Evolutionary conservation across 2,888 invertebrate genomes (phyloP).

Genomic region (Carterocephalus palaemon): DNA sequence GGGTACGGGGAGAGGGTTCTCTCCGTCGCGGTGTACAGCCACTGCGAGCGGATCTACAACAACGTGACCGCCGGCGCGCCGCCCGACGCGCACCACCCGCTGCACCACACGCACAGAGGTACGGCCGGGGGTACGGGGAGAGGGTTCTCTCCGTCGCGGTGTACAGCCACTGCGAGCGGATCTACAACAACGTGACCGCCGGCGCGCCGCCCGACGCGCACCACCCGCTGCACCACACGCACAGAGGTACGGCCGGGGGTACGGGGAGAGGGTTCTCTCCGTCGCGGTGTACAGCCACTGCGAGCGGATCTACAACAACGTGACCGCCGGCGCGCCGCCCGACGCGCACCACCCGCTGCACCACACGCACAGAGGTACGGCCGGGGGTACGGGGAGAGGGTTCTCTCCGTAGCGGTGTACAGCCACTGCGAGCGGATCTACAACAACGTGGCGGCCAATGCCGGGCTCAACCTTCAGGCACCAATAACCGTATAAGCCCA

Average conservation of each 20-base stretch:
- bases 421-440: no score
- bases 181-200: conserved; percentile 91
- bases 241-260: conserved; percentile 80
- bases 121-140: conserved; percentile 84
- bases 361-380: conserved; percentile 85
- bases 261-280: conserved; percentile 97
- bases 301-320: conserved; percentile 97
- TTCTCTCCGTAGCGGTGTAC: no score
- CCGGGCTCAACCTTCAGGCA: no score
- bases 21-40: conserved; percentile 99
- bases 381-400: no score
- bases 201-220: conserved; percentile 72
- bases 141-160: conserved; percentile 98
- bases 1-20: conserved; percentile 96
- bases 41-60: conserved; percentile 98
- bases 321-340: conserved; percentile 66
- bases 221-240: conserved; percentile 85
- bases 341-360: conserved; percentile 83
- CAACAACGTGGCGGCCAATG: no score
- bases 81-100: conserved; percentile 80
- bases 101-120: conserved; percentile 88
- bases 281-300: conserved; percentile 99
- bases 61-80: conserved; percentile 81
- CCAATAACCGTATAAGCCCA: no score
- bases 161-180: conserved; percentile 99